Evolutionary conservation across 2,797 vertebrate species (phyloP).

Genomic region (Urophycis tenuis): DNA sequence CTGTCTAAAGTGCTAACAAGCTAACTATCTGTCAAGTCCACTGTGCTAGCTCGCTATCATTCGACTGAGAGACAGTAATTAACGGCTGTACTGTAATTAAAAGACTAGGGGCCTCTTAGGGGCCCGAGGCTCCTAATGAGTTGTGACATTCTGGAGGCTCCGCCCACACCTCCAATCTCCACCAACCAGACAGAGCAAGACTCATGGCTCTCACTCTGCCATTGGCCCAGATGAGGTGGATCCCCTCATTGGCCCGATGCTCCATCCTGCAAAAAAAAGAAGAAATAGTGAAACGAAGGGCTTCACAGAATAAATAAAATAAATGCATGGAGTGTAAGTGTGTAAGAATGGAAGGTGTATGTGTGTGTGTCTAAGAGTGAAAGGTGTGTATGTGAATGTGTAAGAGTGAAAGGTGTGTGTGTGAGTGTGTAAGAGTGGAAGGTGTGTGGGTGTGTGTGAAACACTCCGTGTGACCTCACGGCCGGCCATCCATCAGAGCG

Average conservation of each 20-base stretch:
- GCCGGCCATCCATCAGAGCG: constrained; percentile 96
- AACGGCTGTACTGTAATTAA: constrained; percentile 89
- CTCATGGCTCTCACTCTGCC: constrained; percentile 44
- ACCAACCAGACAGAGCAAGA: constrained; percentile 20
- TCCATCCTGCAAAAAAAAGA: constrained; percentile 26
- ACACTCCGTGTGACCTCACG: constrained; percentile 88
- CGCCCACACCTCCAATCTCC: constrained; percentile 63
- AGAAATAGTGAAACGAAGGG: constrained; percentile 76
- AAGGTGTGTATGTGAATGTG: constrained; percentile 48
- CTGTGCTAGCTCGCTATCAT: constrained; percentile 34
- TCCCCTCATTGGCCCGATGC: background rate
- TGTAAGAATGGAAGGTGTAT: constrained; percentile 24
- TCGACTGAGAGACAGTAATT: constrained; percentile 69
- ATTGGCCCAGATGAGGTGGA: constrained; percentile 46
- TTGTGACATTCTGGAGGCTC: constrained; percentile 77
- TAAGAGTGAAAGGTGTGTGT: constrained; percentile 45
- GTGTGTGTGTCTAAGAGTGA: constrained; percentile 20
- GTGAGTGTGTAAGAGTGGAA: too few relatives aligned
- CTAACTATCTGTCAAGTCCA: constrained; percentile 20
- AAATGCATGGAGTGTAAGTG: constrained; percentile 53
- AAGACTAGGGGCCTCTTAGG: constrained; percentile 69
- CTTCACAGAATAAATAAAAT: constrained; percentile 71
- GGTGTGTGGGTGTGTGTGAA: constrained; percentile 65
- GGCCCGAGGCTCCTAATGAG: constrained; percentile 78
- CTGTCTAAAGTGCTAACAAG: background rate